Conservation (phyloP, 2,797 vertebrate genomes). For the Hypotaenidia okinawae region DNA sequence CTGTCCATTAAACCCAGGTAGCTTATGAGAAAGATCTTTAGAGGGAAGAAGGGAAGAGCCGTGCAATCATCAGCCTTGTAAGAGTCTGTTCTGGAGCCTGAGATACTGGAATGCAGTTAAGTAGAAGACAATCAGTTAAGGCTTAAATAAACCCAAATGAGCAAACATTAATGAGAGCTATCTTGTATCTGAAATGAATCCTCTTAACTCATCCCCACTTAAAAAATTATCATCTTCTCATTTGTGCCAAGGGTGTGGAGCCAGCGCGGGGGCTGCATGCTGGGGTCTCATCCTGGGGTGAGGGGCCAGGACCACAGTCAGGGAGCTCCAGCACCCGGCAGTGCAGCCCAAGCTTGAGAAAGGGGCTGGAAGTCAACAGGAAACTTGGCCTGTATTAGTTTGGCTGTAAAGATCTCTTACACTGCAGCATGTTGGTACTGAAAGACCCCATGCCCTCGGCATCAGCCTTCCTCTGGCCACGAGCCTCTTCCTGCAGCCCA, state of each 20-base stretch:
- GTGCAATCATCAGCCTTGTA: not conserved
- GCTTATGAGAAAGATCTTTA: not conserved
- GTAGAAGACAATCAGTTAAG: constrained; percentile 52
- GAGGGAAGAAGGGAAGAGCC: not conserved
- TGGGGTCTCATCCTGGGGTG: too few species aligned
- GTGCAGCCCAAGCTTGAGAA: too few species aligned
- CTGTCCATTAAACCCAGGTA: not conserved
- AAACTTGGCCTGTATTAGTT: not conserved
- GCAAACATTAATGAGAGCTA: constrained; percentile 44
- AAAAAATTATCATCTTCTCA: not conserved
- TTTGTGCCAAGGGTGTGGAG: not conserved
- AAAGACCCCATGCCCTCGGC: not conserved
- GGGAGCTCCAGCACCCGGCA: not conserved
- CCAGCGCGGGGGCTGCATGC: rapidly evolving
- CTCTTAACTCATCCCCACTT: constrained; percentile 32
- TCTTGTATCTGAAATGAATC: constrained; percentile 41
- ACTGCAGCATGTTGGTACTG: rapidly evolving
- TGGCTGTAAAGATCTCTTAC: not conserved
- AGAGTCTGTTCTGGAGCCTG: constrained; percentile 22
- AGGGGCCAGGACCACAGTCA: rapidly evolving
- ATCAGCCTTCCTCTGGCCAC: not conserved
- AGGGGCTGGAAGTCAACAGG: not conserved
- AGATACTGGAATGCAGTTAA: constrained; percentile 22
- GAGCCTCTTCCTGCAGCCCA: not conserved
- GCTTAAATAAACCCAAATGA: constrained; percentile 61